Evolutionary conservation across 1,140 invertebrate species (phyloP), one percentile per base, ranked within the genome.

Genomic region (Heliconius congener): DNA sequence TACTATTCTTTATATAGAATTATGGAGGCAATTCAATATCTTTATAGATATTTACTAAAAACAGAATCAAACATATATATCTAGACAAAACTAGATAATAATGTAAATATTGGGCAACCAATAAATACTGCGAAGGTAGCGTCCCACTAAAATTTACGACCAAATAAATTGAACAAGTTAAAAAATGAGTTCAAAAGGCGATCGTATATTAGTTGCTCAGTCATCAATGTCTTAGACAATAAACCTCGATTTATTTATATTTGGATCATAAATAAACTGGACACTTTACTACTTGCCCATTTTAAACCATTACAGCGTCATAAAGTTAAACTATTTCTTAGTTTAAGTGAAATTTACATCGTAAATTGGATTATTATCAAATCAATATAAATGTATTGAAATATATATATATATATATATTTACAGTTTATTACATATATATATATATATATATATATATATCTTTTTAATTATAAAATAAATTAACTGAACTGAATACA

Each of bases 261-360:
- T 81, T 57, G 57, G 50, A 76, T 60, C 88, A 84, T 91, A 91
- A 91, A 91, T 91, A 85, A 87, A 81, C 71, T 75, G 84, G 91
- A 90, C 91, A 87, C 83, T 87, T 91, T 89, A 90, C 91, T 89
- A 86, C 83, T 81, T 76, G 76, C 86, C 86, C 84, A 91, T 91
- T 92, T 89, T 91, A 86, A 90, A 90, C 90, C 88, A 91, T 92
- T 91, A 91, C 91, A 76, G 81, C 73, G 83, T 80, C 83, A 86
- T 89, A 85, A 92, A 82, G 80, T 83, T 84, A 82, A 82, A 84
- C 74, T 66, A 76, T 76, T 82, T 81, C 84, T 86, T 85, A 82
- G 81, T 72, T 85, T 84, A 73, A 74, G 80, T 77, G 73, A 79
- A 82, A 84, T 84, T 82, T 71, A 46, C 73, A 34, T 85, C 83